Conservation (phyloP, 2,888 invertebrate species). For the Ypsolopha sequella region DNA sequence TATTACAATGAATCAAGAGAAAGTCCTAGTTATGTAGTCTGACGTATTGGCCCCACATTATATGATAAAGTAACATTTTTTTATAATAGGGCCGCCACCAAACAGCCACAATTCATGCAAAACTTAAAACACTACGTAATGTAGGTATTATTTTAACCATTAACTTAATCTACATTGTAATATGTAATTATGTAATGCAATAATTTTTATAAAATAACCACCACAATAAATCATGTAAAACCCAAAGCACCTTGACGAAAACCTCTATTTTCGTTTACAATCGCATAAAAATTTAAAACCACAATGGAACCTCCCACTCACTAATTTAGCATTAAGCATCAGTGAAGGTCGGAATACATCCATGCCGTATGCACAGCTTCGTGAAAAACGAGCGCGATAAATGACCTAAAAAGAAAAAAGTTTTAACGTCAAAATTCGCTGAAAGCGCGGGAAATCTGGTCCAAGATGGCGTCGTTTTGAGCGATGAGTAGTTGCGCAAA, state of each 20-base stretch:
- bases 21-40: too few relatives aligned
- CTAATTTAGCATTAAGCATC: slow-evolving; percentile 30
- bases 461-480: slow-evolving; percentile 22
- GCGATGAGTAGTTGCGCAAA: slow-evolving; percentile 57
- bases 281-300: slow-evolving; percentile 4
- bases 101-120: too few relatives aligned
- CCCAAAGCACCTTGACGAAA: slow-evolving; percentile 14
- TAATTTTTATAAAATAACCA: neutral
- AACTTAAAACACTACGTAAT: too few relatives aligned
- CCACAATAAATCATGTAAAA: slow-evolving; percentile 2
- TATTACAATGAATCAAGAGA: too few relatives aligned
- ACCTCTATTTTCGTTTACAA: slow-evolving; percentile 9
- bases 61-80: too few relatives aligned
- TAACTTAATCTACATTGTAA: too few relatives aligned
- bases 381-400: neutral
- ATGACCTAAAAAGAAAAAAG: slow-evolving; percentile 24
- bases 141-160: too few relatives aligned
- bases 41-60: too few relatives aligned
- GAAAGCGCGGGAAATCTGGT: slow-evolving; percentile 29
- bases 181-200: too few relatives aligned
- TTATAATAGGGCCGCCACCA: too few relatives aligned
- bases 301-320: slow-evolving; percentile 15
- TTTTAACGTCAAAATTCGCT: neutral
- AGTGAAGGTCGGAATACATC: slow-evolving; percentile 37
- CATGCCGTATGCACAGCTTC: slow-evolving; percentile 12